Conservation (phyloP, 1,140 invertebrate species). For the Epicauta chinensis region DNA sequence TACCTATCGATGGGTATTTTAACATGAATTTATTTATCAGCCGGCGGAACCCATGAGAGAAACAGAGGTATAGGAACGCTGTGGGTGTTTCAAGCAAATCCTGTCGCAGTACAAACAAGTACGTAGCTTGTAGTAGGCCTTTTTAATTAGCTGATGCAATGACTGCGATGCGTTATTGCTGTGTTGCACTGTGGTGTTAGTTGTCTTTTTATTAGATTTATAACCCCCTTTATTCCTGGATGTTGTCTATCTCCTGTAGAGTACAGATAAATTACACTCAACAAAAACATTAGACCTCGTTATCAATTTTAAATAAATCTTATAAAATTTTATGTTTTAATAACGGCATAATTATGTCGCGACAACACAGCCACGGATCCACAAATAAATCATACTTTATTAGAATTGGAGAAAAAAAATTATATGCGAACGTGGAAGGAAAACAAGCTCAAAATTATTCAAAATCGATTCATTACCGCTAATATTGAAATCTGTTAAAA, state of each 20-base stretch:
- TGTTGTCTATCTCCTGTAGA: slow-evolving; percentile 10
- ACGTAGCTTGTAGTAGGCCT: slow-evolving; percentile 48
- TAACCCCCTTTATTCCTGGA: slow-evolving; percentile 16
- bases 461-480: no score
- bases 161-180: slow-evolving; percentile 39
- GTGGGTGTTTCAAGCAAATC: slow-evolving; percentile 43
- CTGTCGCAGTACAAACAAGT: slow-evolving; percentile 59
- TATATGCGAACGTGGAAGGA: no score
- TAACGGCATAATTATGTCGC: neutral
- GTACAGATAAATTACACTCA: no score
- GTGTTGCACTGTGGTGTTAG: slow-evolving; percentile 42
- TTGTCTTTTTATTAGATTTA: slow-evolving; percentile 28
- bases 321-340: no score
- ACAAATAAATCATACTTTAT: no score
- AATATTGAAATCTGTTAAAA: no score
- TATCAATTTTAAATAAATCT: no score
- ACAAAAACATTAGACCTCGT: no score
- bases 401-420: no score
- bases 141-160: slow-evolving; percentile 35
- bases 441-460: no score
- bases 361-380: slow-evolving; percentile 21
- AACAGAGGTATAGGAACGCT: slow-evolving; percentile 53
- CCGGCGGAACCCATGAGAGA: slow-evolving; percentile 67
- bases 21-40: slow-evolving; percentile 49
- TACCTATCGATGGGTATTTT: slow-evolving; percentile 14